Percentiles rank a stretch among this genome's conserved stretches.
Evolutionary conservation across 2,113 vertebrate species (phyloP).

Genomic region (Crotalus helleri): DNA sequence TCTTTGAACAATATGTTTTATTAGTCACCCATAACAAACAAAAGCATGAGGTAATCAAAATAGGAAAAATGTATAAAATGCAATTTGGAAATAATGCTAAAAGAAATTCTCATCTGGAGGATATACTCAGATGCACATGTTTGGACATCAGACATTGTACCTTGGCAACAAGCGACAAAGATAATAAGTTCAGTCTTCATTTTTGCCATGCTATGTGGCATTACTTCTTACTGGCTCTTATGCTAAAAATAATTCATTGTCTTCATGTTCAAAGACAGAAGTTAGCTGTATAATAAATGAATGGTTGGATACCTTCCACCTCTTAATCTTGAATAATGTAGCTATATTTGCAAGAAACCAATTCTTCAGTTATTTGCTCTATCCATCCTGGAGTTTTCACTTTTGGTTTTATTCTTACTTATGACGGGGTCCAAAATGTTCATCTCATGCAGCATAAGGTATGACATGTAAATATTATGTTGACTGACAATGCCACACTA

Average conservation of each 20-base stretch:
- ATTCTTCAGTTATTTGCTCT: background rate
- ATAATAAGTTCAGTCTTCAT: conserved; percentile 13
- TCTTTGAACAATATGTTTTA: background rate
- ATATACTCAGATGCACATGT: background rate
- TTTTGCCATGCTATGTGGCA: background rate
- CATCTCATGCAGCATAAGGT: background rate
- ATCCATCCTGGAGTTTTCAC: background rate
- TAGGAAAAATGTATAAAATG: background rate
- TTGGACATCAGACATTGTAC: background rate
- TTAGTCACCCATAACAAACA: background rate
- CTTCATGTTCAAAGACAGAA: conserved; percentile 7
- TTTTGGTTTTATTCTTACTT: background rate
- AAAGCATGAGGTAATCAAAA: background rate
- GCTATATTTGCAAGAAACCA: background rate
- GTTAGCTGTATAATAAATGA: background rate
- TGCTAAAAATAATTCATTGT: background rate
- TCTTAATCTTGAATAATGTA: background rate
- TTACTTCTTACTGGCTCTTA: background rate
- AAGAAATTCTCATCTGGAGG: background rate
- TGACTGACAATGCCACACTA: background rate
- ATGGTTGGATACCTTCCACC: background rate
- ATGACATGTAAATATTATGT: background rate
- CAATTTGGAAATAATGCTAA: background rate
- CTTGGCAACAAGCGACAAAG: conserved; percentile 12
- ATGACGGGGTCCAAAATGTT: background rate